Base-by-base conservation (phyloP, 2,888 invertebrate genomes). In the Drosophila subsilvestris region DNA sequence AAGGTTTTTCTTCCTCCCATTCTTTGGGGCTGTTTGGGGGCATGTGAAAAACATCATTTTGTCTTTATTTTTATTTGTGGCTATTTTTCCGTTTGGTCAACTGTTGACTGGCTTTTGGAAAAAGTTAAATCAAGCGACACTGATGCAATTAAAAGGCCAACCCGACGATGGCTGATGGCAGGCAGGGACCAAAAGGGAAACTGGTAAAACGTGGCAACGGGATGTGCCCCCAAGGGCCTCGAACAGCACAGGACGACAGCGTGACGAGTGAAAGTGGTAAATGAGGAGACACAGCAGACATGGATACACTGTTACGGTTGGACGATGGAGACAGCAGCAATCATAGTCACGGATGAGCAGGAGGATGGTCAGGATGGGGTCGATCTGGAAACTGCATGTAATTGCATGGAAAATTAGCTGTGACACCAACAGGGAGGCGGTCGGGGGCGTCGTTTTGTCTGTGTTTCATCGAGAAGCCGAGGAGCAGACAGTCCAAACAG, bases 321-420 rank as follows among this genome's bases (percentile, higher is more conserved):
- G 32, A 12, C 14, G 32, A 32, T 5, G 14, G 37, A 37, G 37
- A 37, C 37, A 7, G 37, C 37, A 37, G 37, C 37, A 7, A n/a
- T 37, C 37, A 7, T 37, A 12, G 37, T 14, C 6, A 37, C 14
- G 27, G 27, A 27, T 27, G 27, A 8, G 60, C 12, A 25, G 29
- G 9, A 43, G 47, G 18, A 57, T 37, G 37, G 37, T 58, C 14
- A 27, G 29, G 8, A 9, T 12, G 10, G 7, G 49, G n/a, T 43
- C 43, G 18, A 51, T 32, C 51, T 48, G 61, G 51, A 60, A 74
- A 67, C 73, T 74, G 73, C 74, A 73, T 50, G 59, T 78, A 82
- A 86, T 86, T 84, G 81, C 76, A 78, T 80, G 82, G 86, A 86
- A 82, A 86, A 86, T 82, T 86, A 80, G 84, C 86, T 69, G 43